Base-by-base conservation (phyloP, 2,888 invertebrate genomes). In the Ditula angustiorana region DNA sequence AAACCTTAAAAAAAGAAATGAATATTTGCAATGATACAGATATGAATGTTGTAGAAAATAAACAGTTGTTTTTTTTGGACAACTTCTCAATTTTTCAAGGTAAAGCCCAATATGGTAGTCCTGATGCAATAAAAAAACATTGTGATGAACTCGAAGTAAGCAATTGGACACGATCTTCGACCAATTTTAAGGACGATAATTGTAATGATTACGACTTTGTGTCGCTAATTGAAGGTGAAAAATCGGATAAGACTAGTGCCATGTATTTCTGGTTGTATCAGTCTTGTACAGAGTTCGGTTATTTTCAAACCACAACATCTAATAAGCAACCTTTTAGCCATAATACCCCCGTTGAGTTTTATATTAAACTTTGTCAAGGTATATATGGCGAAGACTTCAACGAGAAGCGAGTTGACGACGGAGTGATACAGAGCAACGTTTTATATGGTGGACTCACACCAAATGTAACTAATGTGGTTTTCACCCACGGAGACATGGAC, bases 261-360 rank as follows among this genome's bases (percentile, higher is more conserved):
- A 66, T 68, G n/a, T 71, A 75, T 1, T 76, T 87, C 8, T 96
- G 96, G 96, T 87, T 86, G 0, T 96, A 96, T 78, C 96, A 96
- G 83, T 96, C 95, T 0, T 97, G 97, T 82, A 95, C 95, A 2
- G 96, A 97, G 84, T 96, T 95, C 76, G 96, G 96, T 26, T 96
- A 94, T 78, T 96, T 93, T 78, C 96, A 95, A 80, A 95, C 95
- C 0, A 93, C 95, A 0, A 93, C 93, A 67, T 93, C 94, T 0
- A 74, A 83, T 3, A 81, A 88, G 0, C 94, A 94, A 16, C 94
- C 95, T 0, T 96, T 96, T 80, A 93, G 93, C 1, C 79, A 87
- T 26, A 85, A 89, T 23, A 76, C 94, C 59, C 83, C 88, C 0
- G 66, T 93, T 1, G 84, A 88, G 2, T 90, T 86, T 16, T 94